Conservation (phyloP, 2,888 invertebrate genomes). For the Parascotia fuliginaria region DNA sequence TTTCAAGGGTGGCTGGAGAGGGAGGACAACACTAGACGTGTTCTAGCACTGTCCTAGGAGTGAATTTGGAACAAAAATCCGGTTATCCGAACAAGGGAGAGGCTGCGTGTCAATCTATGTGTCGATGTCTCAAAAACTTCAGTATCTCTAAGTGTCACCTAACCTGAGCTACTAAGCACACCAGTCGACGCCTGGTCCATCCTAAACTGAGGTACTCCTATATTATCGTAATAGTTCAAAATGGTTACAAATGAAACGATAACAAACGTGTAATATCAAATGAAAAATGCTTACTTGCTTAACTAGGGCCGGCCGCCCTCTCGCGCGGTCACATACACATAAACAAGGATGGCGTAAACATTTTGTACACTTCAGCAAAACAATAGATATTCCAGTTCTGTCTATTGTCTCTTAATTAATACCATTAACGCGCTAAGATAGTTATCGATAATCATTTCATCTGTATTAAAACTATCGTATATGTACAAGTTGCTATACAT, state of each 20-base stretch:
- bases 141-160: conserved; percentile 72
- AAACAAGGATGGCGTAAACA: conserved; percentile 77
- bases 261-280: conserved; percentile 84
- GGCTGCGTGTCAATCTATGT: conserved; percentile 74
- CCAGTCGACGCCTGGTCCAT: conserved; percentile 86
- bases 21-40: conserved; percentile 37
- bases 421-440: conserved; percentile 79
- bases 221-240: conserved; percentile 82
- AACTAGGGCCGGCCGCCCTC: conserved; percentile 78
- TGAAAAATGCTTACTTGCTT: conserved; percentile 84
- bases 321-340: conserved; percentile 64
- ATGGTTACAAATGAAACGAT: conserved; percentile 84
- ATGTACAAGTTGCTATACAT: conserved; percentile 80
- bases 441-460: conserved; percentile 71
- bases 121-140: conserved; percentile 76
- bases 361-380: conserved; percentile 78
- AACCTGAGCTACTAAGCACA: conserved; percentile 78
- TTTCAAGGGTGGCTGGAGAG: conserved; percentile 59
- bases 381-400: conserved; percentile 69
- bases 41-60: conserved; percentile 45
- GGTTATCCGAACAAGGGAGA: conserved; percentile 60
- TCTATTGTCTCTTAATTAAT: conserved; percentile 80
- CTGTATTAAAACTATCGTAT: conserved; percentile 83
- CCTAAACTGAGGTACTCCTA: conserved; percentile 84
- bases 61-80: conserved; percentile 71